These are phyloP conservation scores for Melipona beecheii DNA, from an alignment of 2,888 invertebrate genomes.

Conservation along the genomic window DNA sequence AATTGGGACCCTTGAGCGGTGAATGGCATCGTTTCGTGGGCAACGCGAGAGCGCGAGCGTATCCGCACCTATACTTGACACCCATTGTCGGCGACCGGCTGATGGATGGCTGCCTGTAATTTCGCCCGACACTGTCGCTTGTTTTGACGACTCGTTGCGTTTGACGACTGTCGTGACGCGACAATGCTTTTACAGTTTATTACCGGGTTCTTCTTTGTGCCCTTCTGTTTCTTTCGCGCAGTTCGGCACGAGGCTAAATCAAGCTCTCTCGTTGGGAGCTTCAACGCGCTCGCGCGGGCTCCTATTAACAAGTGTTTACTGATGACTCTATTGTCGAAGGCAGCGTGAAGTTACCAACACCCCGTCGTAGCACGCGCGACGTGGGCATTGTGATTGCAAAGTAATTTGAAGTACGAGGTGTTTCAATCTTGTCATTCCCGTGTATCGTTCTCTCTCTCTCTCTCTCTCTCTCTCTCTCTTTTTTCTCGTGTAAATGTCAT, in stretches of 20 bases:
- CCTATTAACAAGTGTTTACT: not conserved
- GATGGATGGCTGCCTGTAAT: conserved; percentile 46
- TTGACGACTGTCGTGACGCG: not conserved
- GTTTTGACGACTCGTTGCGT: not conserved
- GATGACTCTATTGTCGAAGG: not conserved
- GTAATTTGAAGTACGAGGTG: not conserved
- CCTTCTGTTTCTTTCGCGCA: not conserved
- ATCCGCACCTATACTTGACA: conserved; percentile 34
- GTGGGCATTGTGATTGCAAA: not conserved
- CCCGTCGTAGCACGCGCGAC: not conserved
- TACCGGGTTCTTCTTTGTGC: not conserved
- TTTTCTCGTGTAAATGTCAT: not conserved
- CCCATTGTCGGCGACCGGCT: conserved; percentile 31
- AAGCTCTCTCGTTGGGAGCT: not conserved
- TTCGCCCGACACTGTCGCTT: not conserved
- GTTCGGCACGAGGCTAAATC: not conserved
- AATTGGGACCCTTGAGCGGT: conserved; percentile 36
- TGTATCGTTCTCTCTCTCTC: not conserved
- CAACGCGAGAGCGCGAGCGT: conserved; percentile 5
- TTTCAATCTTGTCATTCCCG: not conserved
- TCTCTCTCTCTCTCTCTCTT: not conserved
- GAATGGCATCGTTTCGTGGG: conserved; percentile 22
- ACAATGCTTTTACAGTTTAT: not conserved
- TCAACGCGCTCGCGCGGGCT: not conserved
- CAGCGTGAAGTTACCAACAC: no score